phyloP scores from a whole-genome alignment of 2,888 invertebrate genomes.

The Lasioglossum morio region DNA sequence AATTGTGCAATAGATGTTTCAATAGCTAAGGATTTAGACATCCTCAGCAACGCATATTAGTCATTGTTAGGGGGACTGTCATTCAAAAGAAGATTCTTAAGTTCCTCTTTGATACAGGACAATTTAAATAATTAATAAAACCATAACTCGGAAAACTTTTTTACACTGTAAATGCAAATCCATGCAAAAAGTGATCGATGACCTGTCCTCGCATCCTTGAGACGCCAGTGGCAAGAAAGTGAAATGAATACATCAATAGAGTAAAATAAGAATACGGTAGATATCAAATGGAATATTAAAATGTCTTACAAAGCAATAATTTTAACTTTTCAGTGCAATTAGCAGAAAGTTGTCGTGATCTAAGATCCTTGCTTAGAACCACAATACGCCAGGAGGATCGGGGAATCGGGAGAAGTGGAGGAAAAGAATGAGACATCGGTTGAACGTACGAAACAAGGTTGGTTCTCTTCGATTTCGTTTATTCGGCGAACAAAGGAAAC shows the following conservation, averaged over 20 bases:
- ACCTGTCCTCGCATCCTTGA: no score
- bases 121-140: neutral
- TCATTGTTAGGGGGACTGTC: no score
- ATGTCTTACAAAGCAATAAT: no score
- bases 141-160: neutral
- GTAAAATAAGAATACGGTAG: no score
- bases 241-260: no score
- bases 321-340: neutral
- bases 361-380: neutral
- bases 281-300: no score
- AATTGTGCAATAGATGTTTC: no score
- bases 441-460: neutral
- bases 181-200: neutral
- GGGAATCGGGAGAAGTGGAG: neutral
- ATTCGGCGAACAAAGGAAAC: constrained; percentile 30
- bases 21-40: neutral
- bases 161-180: no score
- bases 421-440: neutral
- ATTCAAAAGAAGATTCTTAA: no score
- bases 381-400: neutral
- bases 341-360: neutral
- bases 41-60: neutral
- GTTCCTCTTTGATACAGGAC: no score
- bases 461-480: constrained; percentile 28
- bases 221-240: no score